These are phyloP conservation scores for Pandemis heparana DNA, from an alignment of 2,888 invertebrate species.

Conservation along the genomic window DNA sequence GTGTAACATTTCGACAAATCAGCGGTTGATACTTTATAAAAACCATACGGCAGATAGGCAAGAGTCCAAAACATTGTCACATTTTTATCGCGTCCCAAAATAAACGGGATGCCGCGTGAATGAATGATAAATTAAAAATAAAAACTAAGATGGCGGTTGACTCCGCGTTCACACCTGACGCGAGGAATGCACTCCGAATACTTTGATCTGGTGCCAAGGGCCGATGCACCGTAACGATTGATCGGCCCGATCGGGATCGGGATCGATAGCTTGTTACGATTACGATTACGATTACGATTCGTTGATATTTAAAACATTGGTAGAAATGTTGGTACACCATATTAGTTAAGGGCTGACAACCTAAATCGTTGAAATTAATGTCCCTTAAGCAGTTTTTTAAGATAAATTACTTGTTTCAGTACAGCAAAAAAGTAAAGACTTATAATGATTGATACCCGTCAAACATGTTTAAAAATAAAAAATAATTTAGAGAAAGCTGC, in stretches of 20 bases:
- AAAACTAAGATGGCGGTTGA: slow-evolving; percentile 37
- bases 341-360: not conserved
- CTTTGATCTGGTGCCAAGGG: slow-evolving; percentile 43
- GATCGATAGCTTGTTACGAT: not conserved
- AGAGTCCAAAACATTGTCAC: slow-evolving; percentile 44
- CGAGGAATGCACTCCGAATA: slow-evolving; percentile 36
- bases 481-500: not conserved
- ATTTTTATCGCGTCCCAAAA: slow-evolving; percentile 37
- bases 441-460: not conserved
- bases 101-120: slow-evolving; percentile 39
- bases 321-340: not conserved
- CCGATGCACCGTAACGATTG: slow-evolving; percentile 29
- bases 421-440: too few species aligned
- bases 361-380: too few species aligned
- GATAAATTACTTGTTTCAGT: too few species aligned
- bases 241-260: slow-evolving; percentile 20
- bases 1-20: slow-evolving; percentile 40
- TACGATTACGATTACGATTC: too few species aligned
- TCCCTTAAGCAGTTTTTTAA: too few species aligned
- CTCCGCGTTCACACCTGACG: slow-evolving; percentile 40
- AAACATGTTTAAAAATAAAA: not conserved
- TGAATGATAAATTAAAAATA: slow-evolving; percentile 44
- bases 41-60: slow-evolving; percentile 37
- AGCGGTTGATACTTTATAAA: slow-evolving; percentile 38
- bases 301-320: not conserved